Evolutionary conservation across 2,797 vertebrate species (phyloP).

Genomic region (Pempheris klunzingeri): DNA sequence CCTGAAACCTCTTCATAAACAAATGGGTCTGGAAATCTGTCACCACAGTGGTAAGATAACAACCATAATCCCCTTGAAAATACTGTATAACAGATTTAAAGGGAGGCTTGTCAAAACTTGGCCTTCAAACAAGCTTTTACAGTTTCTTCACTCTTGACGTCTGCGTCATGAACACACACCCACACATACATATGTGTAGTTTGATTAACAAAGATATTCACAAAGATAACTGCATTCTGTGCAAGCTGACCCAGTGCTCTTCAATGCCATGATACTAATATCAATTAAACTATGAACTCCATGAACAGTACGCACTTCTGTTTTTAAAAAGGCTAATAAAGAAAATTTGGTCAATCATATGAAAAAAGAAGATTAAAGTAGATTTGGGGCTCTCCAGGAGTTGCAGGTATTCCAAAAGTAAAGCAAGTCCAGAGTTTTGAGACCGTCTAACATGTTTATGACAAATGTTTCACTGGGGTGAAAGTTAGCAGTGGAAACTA

Average conservation of each 20-base stretch:
- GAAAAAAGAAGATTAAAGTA: background rate
- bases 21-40: too few relatives aligned
- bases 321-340: background rate
- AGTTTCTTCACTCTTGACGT: background rate
- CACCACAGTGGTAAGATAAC: background rate
- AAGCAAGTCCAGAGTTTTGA: background rate
- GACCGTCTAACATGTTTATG: constrained; percentile 27
- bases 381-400: background rate
- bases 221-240: background rate
- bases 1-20: too few relatives aligned
- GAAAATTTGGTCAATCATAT: background rate
- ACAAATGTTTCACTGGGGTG: constrained; percentile 48
- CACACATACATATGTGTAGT: background rate
- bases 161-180: constrained; percentile 1
- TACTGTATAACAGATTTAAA: background rate
- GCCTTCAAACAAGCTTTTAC: background rate
- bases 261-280: background rate
- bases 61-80: background rate
- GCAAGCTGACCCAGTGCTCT: background rate
- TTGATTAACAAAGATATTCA: background rate
- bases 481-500: constrained; percentile 8
- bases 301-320: background rate
- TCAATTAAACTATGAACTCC: background rate
- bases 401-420: background rate
- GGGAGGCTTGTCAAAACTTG: background rate